Evolutionary conservation across 2,888 invertebrate species (phyloP), one percentile per base, ranked within the genome.

Genomic region (Pyrrhia umbra): DNA sequence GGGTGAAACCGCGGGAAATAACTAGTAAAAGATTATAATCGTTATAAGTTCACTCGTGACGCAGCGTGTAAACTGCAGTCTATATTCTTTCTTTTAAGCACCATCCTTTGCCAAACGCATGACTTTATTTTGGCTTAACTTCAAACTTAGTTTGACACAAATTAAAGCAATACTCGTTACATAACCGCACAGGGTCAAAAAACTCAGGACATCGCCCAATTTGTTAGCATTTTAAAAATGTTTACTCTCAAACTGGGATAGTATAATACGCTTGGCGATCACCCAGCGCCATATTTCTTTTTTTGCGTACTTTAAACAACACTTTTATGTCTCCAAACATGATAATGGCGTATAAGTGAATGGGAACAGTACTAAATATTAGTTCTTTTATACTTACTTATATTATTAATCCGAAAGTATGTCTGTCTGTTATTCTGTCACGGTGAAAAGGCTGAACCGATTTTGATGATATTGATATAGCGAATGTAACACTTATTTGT

Each of bases 161-260:
- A 69, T 34, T 42, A 13, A 25, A 9, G 18, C 34, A 20, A 54
- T 13, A 39, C 6, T 30, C 37, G 34, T 20, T n/a, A 21, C 46
- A 49, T n/a, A 27, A 49, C 37, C 39, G n/a, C 23, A 37, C 10
- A 47, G 51, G 70, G 59, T 73, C 69, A 74, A 78, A 68, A 49
- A 59, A 55, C 70, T 65, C 77, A 62, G 68, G 68, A 60, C 23
- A 6, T 6, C n/a, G 65, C 68, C 80, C 75, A 70, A 66, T 59
- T 49, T 56, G 51, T 16, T 55, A 37, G 30, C 20, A 27, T 42
- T 46, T 65, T 46, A 58, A 68, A 68, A 77, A 58, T 46, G 6
- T 21, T 34, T 23, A 18, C 30, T 55, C 47, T 46, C n/a, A 30
- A 59, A 49, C 40, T 56, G 47, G 30, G 50, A 25, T 34, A 4